Percentiles rank a stretch among this genome's conserved stretches.
Evolutionary conservation across 2,888 invertebrate species (phyloP).

Genomic region (Bugula neritina): DNA sequence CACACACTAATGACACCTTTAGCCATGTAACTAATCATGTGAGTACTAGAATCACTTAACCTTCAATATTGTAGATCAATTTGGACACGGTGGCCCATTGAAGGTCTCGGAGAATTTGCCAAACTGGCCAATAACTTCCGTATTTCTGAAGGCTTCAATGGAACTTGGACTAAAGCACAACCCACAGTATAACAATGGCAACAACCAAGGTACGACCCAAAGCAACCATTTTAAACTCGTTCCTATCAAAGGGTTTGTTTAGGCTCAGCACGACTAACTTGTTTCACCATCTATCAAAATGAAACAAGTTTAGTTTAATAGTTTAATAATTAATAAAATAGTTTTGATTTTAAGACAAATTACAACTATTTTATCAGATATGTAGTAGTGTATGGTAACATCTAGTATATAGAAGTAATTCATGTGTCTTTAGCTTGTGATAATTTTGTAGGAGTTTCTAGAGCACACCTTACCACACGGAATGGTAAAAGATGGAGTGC

Average conservation of each 20-base stretch:
- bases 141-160: conserved; percentile 8
- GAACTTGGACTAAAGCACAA: neutral
- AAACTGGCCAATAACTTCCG: neutral
- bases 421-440: too few relatives aligned
- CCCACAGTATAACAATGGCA: conserved; percentile 9
- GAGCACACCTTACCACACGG: neutral
- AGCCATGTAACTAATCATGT: neutral
- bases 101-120: neutral
- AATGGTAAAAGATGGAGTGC: conserved; percentile 43
- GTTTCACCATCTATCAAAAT: too few relatives aligned
- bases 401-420: too few relatives aligned
- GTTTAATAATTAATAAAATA: too few relatives aligned
- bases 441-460: conserved; percentile 1
- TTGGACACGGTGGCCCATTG: conserved; percentile 5
- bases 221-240: too few relatives aligned
- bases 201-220: conserved; percentile 23
- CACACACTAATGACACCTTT: neutral
- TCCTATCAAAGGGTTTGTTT: too few relatives aligned
- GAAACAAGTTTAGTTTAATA: too few relatives aligned
- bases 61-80: neutral
- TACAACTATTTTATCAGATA: too few relatives aligned
- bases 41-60: neutral
- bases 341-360: too few relatives aligned
- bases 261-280: too few relatives aligned
- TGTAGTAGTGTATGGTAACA: too few relatives aligned